A percentile compares a stretch with the other conserved stretches of the same genome.
Conservation (phyloP, 2,888 invertebrate genomes). For the Orthosia incerta region DNA sequence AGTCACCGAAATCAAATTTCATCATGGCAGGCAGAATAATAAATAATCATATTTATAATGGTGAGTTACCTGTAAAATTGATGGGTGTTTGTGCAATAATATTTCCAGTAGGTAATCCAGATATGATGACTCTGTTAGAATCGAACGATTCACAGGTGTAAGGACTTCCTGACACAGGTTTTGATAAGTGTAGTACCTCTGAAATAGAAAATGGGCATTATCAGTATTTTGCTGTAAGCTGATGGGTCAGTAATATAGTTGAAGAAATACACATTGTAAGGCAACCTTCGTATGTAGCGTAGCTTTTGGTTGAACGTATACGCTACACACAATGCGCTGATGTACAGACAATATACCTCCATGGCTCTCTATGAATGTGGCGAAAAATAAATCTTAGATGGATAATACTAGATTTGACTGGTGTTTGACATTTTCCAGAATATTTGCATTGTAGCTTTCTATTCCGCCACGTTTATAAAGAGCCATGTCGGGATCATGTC, state of each 20-base stretch:
- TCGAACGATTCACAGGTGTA: conserved; percentile 98
- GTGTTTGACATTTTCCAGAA: not conserved
- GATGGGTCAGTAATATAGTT: too few species aligned
- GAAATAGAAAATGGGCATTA: conserved; percentile 73
- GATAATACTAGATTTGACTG: not conserved
- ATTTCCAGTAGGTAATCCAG: conserved; percentile 94
- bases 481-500: not conserved
- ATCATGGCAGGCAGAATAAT: too few species aligned
- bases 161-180: conserved; percentile 97
- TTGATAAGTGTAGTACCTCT: conserved; percentile 97
- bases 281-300: too few species aligned
- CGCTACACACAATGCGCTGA: not conserved
- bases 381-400: too few species aligned
- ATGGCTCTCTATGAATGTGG: too few species aligned
- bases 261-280: too few species aligned
- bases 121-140: conserved; percentile 95
- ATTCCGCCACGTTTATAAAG: too few species aligned
- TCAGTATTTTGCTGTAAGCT: not conserved
- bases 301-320: too few species aligned
- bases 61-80: conserved; percentile 93
- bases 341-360: not conserved
- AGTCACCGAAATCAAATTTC: too few species aligned
- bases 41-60: too few species aligned
- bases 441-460: not conserved
- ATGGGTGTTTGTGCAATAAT: conserved; percentile 96